Conservation (phyloP, 1,140 invertebrate genomes). For the Eriosoma lanigerum region DNA sequence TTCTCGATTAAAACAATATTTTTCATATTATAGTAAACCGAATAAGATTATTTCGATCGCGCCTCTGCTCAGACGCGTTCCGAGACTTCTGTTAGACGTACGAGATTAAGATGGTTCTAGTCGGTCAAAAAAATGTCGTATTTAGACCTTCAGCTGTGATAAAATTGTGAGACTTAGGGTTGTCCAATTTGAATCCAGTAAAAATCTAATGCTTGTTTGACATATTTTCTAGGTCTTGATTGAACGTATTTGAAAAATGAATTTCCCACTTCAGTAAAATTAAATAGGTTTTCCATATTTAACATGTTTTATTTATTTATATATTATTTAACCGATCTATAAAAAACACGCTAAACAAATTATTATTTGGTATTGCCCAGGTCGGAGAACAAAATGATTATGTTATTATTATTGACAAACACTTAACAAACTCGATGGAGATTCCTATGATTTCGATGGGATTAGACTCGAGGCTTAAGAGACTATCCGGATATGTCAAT, state of each 20-base stretch:
- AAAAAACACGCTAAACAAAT: conserved; percentile 49
- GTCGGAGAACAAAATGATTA: no score
- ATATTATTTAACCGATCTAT: conserved; percentile 50
- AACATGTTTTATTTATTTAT: no score
- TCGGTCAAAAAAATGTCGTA: no score
- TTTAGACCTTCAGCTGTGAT: no score
- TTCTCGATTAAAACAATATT: conserved; percentile 41
- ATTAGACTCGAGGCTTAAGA: neutral
- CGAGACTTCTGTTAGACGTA: conserved; percentile 45
- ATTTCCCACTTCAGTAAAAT: no score
- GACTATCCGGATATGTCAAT: neutral
- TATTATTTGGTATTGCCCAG: conserved; percentile 54
- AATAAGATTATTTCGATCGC: conserved; percentile 52
- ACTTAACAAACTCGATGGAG: neutral
- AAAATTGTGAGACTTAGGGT: no score
- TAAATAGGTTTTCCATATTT: no score
- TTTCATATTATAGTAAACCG: conserved; percentile 52
- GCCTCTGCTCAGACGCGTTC: conserved; percentile 53
- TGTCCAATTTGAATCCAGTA: no score
- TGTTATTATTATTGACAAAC: neutral
- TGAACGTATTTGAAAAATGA: no score
- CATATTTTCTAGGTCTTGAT: conserved; percentile 1
- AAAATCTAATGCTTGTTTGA: no score
- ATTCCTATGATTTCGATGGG: neutral
- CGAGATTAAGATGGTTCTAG: conserved; percentile 2